Percentiles rank a stretch among this genome's conserved stretches.
phyloP scores from a whole-genome alignment of 2,797 vertebrate species.

The Sarcoramphus papa region DNA sequence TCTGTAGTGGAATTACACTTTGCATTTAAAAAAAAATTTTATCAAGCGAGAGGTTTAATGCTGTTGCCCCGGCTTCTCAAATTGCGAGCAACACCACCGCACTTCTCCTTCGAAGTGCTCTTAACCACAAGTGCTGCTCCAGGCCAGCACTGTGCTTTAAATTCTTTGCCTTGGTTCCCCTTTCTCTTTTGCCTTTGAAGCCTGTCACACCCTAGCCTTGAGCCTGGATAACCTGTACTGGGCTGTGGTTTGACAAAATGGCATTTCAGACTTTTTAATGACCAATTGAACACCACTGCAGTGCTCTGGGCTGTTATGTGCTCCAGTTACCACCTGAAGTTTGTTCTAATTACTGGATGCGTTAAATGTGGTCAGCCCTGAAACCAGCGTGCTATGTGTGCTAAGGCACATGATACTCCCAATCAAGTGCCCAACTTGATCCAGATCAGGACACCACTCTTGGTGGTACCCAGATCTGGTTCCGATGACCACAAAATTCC shows the following conservation, averaged over 20 bases:
- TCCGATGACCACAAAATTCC: not conserved
- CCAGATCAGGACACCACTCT: not conserved
- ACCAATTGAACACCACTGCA: not conserved
- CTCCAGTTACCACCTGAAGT: not conserved
- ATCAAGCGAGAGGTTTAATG: not conserved
- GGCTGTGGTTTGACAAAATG: constrained; percentile 3
- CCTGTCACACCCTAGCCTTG: not conserved
- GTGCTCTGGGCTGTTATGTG: not conserved
- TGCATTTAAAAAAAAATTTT: not conserved
- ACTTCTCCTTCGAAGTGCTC: not conserved
- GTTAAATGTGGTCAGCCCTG: not conserved
- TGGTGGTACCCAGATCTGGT: not conserved
- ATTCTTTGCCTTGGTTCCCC: not conserved
- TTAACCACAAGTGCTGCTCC: constrained; percentile 15
- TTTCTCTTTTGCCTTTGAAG: not conserved
- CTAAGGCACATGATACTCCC: not conserved
- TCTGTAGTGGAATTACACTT: not conserved
- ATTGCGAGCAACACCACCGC: rapidly evolving
- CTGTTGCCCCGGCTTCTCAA: not conserved
- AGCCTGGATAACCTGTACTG: not conserved
- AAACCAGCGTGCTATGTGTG: not conserved
- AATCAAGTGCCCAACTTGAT: not conserved
- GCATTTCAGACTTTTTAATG: not conserved
- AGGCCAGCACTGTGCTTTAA: not conserved
- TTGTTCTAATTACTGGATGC: not conserved